Conservation (phyloP, 1,140 invertebrate genomes). For the Leguminivora glycinivorella region DNA sequence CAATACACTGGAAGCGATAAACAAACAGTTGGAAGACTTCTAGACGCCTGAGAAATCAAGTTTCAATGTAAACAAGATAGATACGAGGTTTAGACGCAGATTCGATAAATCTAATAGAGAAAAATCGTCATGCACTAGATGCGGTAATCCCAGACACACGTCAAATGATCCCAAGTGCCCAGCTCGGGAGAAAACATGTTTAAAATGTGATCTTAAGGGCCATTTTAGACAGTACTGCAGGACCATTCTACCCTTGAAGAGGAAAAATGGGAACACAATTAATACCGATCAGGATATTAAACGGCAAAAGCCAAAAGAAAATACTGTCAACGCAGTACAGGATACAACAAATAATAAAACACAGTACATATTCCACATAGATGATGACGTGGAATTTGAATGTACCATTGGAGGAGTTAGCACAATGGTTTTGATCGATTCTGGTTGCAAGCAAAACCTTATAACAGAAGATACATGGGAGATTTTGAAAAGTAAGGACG, state of each 20-base stretch:
- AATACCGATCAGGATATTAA: not conserved
- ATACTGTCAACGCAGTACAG: not conserved
- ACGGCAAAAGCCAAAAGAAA: not conserved
- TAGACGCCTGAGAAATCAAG: constrained; percentile 13
- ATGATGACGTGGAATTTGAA: constrained; percentile 16
- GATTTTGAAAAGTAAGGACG: no score
- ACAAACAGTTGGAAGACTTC: constrained; percentile 37
- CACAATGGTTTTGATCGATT: constrained; percentile 23
- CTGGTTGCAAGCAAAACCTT: constrained; percentile 21
- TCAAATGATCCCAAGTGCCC: constrained; percentile 10
- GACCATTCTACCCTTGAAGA: not conserved
- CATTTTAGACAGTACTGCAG: constrained; percentile 17
- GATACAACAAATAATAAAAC: not conserved
- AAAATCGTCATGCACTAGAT: not conserved
- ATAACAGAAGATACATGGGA: constrained; percentile 30
- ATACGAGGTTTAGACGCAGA: constrained; percentile 7
- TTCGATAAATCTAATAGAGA: not conserved
- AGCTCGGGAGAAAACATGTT: not conserved
- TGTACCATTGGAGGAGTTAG: constrained; percentile 30
- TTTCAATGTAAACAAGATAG: constrained; percentile 33
- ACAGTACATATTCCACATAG: constrained; percentile 11
- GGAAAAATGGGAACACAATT: constrained; percentile 3
- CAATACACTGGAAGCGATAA: constrained; percentile 41
- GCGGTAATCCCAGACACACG: constrained; percentile 5
- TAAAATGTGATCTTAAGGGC: constrained; percentile 13